Base-by-base conservation (phyloP, 1,140 invertebrate genomes). In the Cataglyphis hispanica region DNA sequence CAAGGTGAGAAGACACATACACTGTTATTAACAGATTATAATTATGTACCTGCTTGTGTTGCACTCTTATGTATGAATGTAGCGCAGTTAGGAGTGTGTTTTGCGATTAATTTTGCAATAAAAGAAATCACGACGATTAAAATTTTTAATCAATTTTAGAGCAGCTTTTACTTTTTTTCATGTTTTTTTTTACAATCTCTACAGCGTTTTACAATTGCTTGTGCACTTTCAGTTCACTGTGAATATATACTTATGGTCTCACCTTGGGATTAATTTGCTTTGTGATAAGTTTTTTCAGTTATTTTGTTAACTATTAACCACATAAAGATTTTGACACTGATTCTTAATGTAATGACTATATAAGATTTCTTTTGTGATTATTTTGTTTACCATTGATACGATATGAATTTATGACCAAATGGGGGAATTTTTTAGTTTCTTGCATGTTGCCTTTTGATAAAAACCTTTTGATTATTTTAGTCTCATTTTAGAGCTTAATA, bases 1-100 rank as follows among this genome's bases (percentile, higher is more conserved):
- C 99, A 99, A 99, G 98, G 98, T 99, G 97, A 96, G 96, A 95
- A 95, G 93, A 95, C 93, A 95, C 94, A 95, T 94, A 95, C 94
- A 95, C 93, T 7, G 93, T 94, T 95, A 94, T 94, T 94, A 94
- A 95, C 93, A 93, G 91, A 89, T 93, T 94, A 92, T 93, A 91
- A 89, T 94, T 92, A 91, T 87, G 85, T 93, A 93, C 89, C 87
- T 90, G 92, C 92, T 93, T 93, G 46, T 50, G 91, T 91, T 90
- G 89, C 89, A 92, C 86, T 67, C 87, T 88, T 93, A 63, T 13
- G 87, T 88, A 70, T 91, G 75, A 91, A 91, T 89, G 84, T 91
- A 58, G 74, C 69, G 69, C 58, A 78, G 10, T 56, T 87, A 84
- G 27, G 87, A 80, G 63, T 90, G 74, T 90, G 75, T 85, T 81